Conservation (phyloP, 2,888 invertebrate genomes). For the Nomada hirtipes region DNA sequence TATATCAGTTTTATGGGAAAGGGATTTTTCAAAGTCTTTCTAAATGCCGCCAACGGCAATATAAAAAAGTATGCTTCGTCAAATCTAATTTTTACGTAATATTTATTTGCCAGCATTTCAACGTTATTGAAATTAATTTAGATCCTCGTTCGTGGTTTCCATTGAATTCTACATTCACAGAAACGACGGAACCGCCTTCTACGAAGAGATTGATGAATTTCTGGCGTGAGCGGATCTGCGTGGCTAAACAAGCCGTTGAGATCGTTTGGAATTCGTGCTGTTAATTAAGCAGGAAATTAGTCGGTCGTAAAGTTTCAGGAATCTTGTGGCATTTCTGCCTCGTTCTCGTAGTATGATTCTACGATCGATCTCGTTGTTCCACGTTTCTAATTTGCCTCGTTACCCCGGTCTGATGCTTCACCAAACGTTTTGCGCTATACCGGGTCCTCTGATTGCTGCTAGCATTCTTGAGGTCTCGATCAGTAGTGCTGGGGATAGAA, state of each 20-base stretch:
- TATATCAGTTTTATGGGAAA: too few species aligned
- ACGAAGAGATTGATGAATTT: constrained; percentile 25
- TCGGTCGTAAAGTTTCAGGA: constrained; percentile 11
- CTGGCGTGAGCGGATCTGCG: constrained; percentile 9
- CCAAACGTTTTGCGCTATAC: background rate
- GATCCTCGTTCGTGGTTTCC: too few species aligned
- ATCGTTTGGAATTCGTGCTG: constrained; percentile 17
- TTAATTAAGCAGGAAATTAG: constrained; percentile 27
- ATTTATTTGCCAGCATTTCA: too few species aligned
- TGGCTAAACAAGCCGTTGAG: background rate
- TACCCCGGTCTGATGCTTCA: background rate
- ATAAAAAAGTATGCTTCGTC: too few species aligned
- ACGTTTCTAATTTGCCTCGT: background rate
- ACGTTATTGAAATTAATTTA: too few species aligned
- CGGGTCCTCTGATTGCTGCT: background rate
- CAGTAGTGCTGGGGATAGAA: too few species aligned
- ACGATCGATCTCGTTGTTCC: background rate
- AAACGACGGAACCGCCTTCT: background rate
- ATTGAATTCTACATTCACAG: background rate
- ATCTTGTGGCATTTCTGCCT: constrained; percentile 7
- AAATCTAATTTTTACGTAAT: too few species aligned
- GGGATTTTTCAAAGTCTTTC: too few species aligned
- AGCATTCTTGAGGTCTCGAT: too few species aligned
- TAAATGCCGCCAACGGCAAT: too few species aligned
- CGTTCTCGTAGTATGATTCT: background rate